These are phyloP conservation scores for Ochropacha duplaris DNA, from an alignment of 2,888 invertebrate genomes.

Conservation along the genomic window DNA sequence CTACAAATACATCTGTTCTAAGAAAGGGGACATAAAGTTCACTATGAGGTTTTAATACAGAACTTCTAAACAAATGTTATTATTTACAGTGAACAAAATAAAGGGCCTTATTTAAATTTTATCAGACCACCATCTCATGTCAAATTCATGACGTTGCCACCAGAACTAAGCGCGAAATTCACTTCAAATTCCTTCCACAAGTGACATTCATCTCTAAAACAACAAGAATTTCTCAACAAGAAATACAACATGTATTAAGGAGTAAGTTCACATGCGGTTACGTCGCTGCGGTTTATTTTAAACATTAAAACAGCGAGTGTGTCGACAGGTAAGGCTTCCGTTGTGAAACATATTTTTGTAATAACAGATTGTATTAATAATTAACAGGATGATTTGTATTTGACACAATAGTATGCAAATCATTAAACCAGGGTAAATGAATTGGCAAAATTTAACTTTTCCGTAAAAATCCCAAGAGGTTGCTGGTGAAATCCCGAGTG, in stretches of 20 bases:
- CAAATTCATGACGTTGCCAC: constrained; percentile 54
- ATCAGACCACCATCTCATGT: constrained; percentile 42
- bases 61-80: not conserved
- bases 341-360: not conserved
- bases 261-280: constrained; percentile 25
- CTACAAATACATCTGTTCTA: not conserved
- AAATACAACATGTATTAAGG: constrained; percentile 46
- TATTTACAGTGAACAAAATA: not conserved
- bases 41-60: not conserved
- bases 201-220: constrained; percentile 48
- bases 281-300: constrained; percentile 10
- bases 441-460: no score
- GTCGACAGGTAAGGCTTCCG: not conserved
- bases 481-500: no score
- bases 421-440: not conserved
- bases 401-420: not conserved
- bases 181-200: constrained; percentile 34
- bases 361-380: not conserved
- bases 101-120: constrained; percentile 12
- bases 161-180: constrained; percentile 46
- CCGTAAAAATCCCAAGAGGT: no score
- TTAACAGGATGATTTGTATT: not conserved
- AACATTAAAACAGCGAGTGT: constrained; percentile 1
- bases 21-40: no score
- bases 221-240: constrained; percentile 40